Percentiles rank a stretch among this genome's conserved stretches.
Evolutionary conservation across 1,140 invertebrate species (phyloP).

Genomic region (Leptestheria dahalacensis): DNA sequence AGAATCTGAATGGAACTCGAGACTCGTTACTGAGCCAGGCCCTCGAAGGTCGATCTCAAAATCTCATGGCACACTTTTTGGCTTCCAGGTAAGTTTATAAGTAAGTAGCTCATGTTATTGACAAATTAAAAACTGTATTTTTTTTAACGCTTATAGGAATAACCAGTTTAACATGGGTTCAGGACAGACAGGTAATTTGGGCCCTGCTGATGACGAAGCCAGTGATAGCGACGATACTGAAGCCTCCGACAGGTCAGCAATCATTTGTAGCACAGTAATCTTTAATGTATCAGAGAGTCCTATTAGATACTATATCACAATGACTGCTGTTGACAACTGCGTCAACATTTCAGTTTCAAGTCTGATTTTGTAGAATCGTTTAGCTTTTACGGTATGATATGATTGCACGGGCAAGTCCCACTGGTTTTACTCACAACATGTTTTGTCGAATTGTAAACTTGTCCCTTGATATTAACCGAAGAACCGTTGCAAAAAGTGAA

Average conservation of each 20-base stretch:
- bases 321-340: too few relatives aligned
- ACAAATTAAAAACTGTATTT: background rate
- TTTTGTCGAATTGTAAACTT: too few relatives aligned
- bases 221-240: constrained; percentile 17
- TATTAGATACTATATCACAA: too few relatives aligned
- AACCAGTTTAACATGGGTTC: background rate
- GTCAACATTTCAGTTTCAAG: too few relatives aligned
- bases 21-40: constrained; percentile 13
- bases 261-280: too few relatives aligned
- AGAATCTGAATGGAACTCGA: background rate
- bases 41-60: constrained; percentile 12
- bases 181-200: background rate
- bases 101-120: background rate
- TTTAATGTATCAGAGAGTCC: too few relatives aligned
- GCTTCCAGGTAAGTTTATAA: background rate
- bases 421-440: too few relatives aligned
- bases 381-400: too few relatives aligned
- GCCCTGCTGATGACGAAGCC: constrained; percentile 15
- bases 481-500: too few relatives aligned
- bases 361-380: too few relatives aligned
- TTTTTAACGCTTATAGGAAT: background rate
- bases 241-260: constrained; percentile 9
- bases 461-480: too few relatives aligned
- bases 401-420: too few relatives aligned
- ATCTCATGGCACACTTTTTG: constrained; percentile 13